Percentiles rank a stretch among this genome's conserved stretches.
These are phyloP conservation scores for Acleris sparsana DNA, from an alignment of 2,888 invertebrate species.

Conservation along the genomic window DNA sequence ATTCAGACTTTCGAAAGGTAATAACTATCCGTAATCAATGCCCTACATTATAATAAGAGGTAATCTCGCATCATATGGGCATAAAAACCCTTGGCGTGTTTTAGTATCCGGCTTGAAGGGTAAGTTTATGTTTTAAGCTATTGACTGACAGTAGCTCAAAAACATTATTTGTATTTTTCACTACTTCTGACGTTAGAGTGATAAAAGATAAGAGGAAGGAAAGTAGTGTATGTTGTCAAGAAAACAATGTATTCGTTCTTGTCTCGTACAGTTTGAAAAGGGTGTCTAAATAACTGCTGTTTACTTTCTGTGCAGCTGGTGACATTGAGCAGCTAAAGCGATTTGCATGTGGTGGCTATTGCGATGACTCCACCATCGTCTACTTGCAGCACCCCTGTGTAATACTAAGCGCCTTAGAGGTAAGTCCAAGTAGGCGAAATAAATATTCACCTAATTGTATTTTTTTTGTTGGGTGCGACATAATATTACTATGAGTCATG, in stretches of 20 bases:
- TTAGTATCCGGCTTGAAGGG: slow-evolving; percentile 94
- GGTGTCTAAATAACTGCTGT: background rate
- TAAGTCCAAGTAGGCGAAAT: slow-evolving; percentile 49
- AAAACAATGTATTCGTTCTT: background rate
- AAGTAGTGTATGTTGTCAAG: background rate
- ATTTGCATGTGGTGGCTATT: slow-evolving; percentile 92
- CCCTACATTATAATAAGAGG: slow-evolving; percentile 96
- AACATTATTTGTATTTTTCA: slow-evolving; percentile 13
- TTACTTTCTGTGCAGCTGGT: slow-evolving; percentile 80
- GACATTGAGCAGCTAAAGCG: slow-evolving; percentile 93
- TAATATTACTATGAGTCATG: slow-evolving; percentile 12
- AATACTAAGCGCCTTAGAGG: slow-evolving; percentile 92
- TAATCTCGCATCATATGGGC: slow-evolving; percentile 93
- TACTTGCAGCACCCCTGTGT: slow-evolving; percentile 95
- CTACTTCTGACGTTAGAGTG: slow-evolving; percentile 14
- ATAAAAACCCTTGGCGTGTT: slow-evolving; percentile 94
- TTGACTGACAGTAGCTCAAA: slow-evolving; percentile 10
- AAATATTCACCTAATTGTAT: background rate
- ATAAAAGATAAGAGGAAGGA: slow-evolving; percentile 18
- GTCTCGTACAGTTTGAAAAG: too few relatives aligned
- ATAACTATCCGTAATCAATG: slow-evolving; percentile 84
- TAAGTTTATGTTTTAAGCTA: slow-evolving; percentile 56
- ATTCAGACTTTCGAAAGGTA: slow-evolving; percentile 6
- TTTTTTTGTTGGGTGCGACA: background rate
- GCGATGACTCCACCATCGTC: slow-evolving; percentile 93